These are phyloP conservation scores for Muraenolepis orangiensis DNA, from an alignment of 2,797 vertebrate genomes.

Conservation along the genomic window DNA sequence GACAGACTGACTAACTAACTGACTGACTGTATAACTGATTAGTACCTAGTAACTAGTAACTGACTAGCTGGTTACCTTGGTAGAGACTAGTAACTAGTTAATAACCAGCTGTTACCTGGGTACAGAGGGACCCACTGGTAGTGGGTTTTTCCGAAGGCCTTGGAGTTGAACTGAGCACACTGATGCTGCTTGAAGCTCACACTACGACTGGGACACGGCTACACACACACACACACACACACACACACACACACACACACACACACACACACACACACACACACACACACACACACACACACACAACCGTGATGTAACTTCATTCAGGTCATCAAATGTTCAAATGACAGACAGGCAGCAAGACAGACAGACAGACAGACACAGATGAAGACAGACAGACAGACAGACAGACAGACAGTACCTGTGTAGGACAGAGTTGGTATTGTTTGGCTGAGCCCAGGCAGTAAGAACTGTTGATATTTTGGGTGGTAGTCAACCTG, in stretches of 20 bases:
- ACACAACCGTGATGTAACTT: not conserved
- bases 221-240: conserved; percentile 39
- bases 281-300: conserved; percentile 8
- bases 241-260: conserved; percentile 17
- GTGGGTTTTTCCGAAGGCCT: conserved; percentile 81
- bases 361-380: not conserved
- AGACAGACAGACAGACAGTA: conserved; percentile 43
- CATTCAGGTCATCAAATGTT: not conserved
- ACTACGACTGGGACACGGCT: conserved; percentile 81
- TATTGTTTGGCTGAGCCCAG: conserved; percentile 79
- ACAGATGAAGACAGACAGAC: conserved; percentile 27
- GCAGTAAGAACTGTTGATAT: conserved; percentile 77
- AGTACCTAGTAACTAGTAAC: not conserved
- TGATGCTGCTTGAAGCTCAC: conserved; percentile 87
- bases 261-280: conserved; percentile 16
- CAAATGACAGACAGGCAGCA: not conserved
- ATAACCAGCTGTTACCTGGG: conserved; percentile 71
- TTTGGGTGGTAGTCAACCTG: conserved; percentile 79
- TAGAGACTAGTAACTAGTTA: not conserved
- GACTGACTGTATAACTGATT: not conserved
- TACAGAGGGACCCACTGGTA: conserved; percentile 86
- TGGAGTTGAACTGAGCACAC: conserved; percentile 86
- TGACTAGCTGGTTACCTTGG: not conserved
- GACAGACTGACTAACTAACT: not conserved
- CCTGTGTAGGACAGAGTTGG: conserved; percentile 84